Base-by-base conservation (phyloP, 53 echinoderm and acorn worm genomes). In the Echinarachnius parma region DNA sequence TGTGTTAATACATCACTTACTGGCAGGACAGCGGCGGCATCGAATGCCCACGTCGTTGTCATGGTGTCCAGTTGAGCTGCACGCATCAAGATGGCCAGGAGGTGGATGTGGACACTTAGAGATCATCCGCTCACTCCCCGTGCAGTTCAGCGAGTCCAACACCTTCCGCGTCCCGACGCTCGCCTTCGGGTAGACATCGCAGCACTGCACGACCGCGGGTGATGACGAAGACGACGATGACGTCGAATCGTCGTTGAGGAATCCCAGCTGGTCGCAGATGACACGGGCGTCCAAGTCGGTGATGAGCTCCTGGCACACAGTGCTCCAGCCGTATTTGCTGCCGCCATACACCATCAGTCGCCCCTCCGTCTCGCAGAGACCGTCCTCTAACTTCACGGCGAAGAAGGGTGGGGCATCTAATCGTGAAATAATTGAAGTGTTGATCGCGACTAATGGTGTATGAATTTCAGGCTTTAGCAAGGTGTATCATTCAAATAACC, bases 11-110 rank as follows among this genome's bases (percentile, higher is more conserved):
- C 24, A 22, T 23, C 53, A 46, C 65, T 45, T 47, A 65, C 65
- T 65, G 0, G 16, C 26, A 5, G 45, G 46, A 32, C 65, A 65
- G 9, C 19, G 46, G 15, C 46, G 47, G 29, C 65, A 65, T 26
- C 48, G n/a, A 28, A 65, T 65, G 13, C 65, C 65, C 65, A 65
- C 65, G 21, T 65, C 65, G 46, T 65, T 65, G 28, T 25, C 10
- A 28, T 65, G 65, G 15, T 47, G 25, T 26, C 45, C 11, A 22
- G 65, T 65, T 4, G 42, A n/a, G 42, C 42, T 29, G 48, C 65
- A 65, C 29, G 46, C 65, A 28, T 45, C 47, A 26, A 28, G 15
- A 0, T 46, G 46, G 15, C 65, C 47, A 2, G 46, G 30, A 2
- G 27, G 14, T 2, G 65, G 65, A 30, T 65, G 65, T 13, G 46